Conservation (phyloP, 64 coral and sea anemone species). For the Montipora cactus region DNA sequence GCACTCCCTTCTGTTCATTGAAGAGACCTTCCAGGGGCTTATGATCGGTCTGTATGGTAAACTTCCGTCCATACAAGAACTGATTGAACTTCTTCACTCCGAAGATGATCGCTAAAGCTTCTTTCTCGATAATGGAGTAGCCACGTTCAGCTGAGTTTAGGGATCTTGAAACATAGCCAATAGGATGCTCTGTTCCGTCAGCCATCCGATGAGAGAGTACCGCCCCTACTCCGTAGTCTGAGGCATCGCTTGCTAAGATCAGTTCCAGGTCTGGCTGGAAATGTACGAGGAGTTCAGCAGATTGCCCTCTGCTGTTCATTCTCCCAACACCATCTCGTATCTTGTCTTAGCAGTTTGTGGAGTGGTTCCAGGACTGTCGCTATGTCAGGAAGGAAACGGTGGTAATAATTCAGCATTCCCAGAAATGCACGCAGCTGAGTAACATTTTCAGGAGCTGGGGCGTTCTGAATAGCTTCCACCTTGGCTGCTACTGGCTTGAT, state of each 20-base stretch:
- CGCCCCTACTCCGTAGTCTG: conserved; percentile 20
- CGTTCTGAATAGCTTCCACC: conserved; percentile 57
- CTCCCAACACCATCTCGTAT: conserved; percentile 15
- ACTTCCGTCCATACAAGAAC: conserved; percentile 26
- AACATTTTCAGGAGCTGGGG: conserved; percentile 23
- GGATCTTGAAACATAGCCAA: conserved; percentile 51
- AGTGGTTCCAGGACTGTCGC: conserved; percentile 39
- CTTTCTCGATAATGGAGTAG: conserved; percentile 44
- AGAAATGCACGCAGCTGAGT: conserved; percentile 60
- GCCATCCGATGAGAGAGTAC: conserved; percentile 37
- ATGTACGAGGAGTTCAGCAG: conserved; percentile 32
- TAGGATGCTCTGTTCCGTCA: conserved; percentile 47
- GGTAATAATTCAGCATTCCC: conserved; percentile 74
- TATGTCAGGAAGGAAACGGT: conserved; percentile 53
- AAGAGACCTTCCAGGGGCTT: conserved; percentile 15
- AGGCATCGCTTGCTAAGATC: conserved; percentile 37
- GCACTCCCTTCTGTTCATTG: conserved; percentile 31
- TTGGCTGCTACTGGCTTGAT: conserved; percentile 50
- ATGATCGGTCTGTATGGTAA: conserved; percentile 13
- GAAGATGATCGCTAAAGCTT: conserved; percentile 34
- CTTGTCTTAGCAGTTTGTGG: conserved; percentile 56
- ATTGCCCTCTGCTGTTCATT: conserved; percentile 33
- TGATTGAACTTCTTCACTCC: conserved; percentile 40
- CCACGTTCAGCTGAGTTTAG: neutral
- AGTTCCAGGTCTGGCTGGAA: conserved; percentile 42